Evolutionary conservation across 2,113 vertebrate species (phyloP).

Genomic region (Mus pahari): DNA sequence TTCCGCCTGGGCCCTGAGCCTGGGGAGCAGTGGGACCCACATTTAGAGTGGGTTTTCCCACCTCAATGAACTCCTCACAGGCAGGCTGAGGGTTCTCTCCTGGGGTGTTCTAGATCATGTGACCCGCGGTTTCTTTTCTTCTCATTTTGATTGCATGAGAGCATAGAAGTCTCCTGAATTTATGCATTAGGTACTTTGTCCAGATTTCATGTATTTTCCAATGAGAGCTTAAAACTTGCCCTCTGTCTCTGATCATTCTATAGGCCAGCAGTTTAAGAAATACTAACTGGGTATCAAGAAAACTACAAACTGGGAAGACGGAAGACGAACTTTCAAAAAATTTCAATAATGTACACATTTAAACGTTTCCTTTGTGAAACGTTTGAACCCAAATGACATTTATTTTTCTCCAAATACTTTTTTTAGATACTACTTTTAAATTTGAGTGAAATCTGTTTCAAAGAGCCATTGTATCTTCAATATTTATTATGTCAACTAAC

Average conservation of each 20-base stretch:
- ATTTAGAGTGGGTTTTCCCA: background rate
- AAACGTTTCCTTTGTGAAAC: slow-evolving; percentile 4
- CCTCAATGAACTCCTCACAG: background rate
- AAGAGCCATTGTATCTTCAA: background rate
- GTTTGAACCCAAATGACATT: slow-evolving; percentile 18
- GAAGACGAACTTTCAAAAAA: background rate
- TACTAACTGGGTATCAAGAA: background rate
- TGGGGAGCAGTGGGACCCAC: background rate
- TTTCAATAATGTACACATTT: slow-evolving; percentile 7
- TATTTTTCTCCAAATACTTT: background rate
- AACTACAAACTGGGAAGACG: background rate
- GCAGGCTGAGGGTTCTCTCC: background rate
- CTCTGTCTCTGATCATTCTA: background rate
- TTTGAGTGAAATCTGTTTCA: background rate
- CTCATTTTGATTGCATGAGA: slow-evolving; percentile 6
- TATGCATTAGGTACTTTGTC: background rate
- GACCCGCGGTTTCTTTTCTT: background rate
- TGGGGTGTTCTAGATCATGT: background rate
- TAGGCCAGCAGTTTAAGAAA: background rate
- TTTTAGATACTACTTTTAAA: background rate
- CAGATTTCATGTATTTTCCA: background rate
- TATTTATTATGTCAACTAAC: background rate
- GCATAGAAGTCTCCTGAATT: background rate
- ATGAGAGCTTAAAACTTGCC: background rate
- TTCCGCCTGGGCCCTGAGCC: background rate